Evolutionary conservation across 2,888 invertebrate genomes (phyloP), one percentile per base, ranked within the genome.

Genomic region (Lithophane socia): DNA sequence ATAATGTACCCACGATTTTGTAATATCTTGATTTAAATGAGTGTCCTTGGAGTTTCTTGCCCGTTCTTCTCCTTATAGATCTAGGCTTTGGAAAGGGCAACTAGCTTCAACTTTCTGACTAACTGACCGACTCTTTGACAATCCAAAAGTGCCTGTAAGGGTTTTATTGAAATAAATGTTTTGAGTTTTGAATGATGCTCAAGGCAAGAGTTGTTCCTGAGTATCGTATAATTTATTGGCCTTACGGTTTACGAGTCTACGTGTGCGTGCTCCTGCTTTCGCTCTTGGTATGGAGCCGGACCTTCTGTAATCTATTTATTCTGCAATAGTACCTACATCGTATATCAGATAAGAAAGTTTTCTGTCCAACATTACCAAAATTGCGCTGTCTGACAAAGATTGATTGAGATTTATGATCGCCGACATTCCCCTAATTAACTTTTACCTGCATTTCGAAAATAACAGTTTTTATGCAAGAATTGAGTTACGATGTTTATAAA

Each of bases 381-480:
- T 90, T 91, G 86, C 87, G 87, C 81, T 75, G 72, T 84, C 90
- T 90, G 93, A 94, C 94, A 89, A 81, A 84, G 93, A 93, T 93
- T 91, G 93, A 94, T 94, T 92, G 91, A 90, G 93, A 94, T 93
- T 92, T 92, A 94, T 92, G 92, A 88, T 73, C 78, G 74, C 81
- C 87, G 83, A 84, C 89, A 85, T 85, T 77, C 80, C 66, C 68
- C 83, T 87, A 89, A 85, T 87, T 87, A 85, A 90, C 90, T 90
- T 91, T 92, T 87, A 91, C 90, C 90, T 92, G 88, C 82, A 84
- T 82, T 85, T 85, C 12, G 77, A 80, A 83, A 87, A 82, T 79
- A 79, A 68, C n/a, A 69, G 67, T 65, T 76, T 77, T 79, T 71
- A 66, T 79, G 60, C 60, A 71, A 61, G 58, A 70, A 73, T 42